Percentiles rank a stretch among this genome's conserved stretches.
Conservation (phyloP, 2,888 invertebrate genomes). For the Dyspetes luteomarginatus region DNA sequence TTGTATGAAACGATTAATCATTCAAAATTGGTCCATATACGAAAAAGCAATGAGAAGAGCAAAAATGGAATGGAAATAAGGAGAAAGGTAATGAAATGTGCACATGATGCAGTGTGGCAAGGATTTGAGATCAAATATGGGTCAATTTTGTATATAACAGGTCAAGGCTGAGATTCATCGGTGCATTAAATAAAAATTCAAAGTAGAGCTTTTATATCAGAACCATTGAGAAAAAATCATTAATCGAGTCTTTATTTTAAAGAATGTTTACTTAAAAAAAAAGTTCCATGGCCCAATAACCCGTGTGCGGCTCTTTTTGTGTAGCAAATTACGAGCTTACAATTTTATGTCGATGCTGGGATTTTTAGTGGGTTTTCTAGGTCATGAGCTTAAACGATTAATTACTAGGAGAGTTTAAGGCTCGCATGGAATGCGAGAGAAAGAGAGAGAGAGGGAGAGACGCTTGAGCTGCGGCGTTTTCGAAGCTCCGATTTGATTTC, state of each 20-base stretch:
- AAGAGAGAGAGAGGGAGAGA: not conserved
- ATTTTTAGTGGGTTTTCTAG: conserved; percentile 31
- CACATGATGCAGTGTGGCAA: not conserved
- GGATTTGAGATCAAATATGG: conserved; percentile 6
- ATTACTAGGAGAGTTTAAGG: conserved; percentile 10
- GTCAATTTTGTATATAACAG: conserved; percentile 30
- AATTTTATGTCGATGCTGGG: not conserved
- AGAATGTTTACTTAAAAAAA: not conserved
- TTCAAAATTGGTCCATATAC: conserved; percentile 28
- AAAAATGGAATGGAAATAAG: not conserved
- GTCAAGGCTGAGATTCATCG: conserved; percentile 1
- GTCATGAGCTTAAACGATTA: conserved; percentile 35
- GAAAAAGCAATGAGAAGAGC: not conserved
- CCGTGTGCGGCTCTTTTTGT: too few species aligned
- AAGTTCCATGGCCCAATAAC: too few species aligned
- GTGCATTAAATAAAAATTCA: conserved; percentile 16
- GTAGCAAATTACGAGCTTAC: too few species aligned
- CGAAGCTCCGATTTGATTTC: conserved; percentile 47
- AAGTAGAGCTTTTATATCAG: not conserved
- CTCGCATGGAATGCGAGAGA: not conserved
- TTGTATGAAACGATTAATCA: conserved; percentile 42
- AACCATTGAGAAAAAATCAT: not conserved
- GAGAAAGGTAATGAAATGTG: conserved; percentile 24
- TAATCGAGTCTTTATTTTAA: not conserved
- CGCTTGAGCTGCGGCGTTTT: conserved; percentile 10